A percentile compares a stretch with the other conserved stretches of the same genome.
These are phyloP conservation scores for Alces alces DNA, from an alignment of 2,113 vertebrate genomes.

Conservation along the genomic window DNA sequence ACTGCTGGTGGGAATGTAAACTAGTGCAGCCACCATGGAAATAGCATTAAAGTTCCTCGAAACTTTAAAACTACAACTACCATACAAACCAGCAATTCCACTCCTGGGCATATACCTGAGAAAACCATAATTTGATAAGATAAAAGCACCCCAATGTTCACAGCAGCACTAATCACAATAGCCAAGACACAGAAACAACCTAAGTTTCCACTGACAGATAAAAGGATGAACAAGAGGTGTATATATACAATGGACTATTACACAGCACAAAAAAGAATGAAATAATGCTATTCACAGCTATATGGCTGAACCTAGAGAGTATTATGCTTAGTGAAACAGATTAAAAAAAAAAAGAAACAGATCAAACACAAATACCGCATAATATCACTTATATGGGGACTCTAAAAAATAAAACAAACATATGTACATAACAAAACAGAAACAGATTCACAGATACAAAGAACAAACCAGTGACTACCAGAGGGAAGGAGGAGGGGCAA, in stretches of 20 bases:
- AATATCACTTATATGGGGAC: not conserved
- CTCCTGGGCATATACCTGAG: not conserved
- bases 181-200: not conserved
- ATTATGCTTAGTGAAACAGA: not conserved
- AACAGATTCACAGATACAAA: not conserved
- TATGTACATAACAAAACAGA: not conserved
- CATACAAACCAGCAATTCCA: not conserved
- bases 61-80: not conserved
- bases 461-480: not conserved
- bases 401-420: not conserved
- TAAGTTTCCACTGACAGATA: not conserved
- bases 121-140: not conserved
- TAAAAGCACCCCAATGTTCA: not conserved
- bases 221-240: not conserved
- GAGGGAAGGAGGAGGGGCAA: not conserved
- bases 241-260: not conserved
- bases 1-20: not conserved
- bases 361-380: not conserved
- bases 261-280: not conserved
- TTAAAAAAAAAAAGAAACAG: not conserved
- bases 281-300: not conserved
- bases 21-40: not conserved
- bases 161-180: not conserved
- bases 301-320: not conserved
- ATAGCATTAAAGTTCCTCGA: not conserved